phyloP scores from a whole-genome alignment of 2,888 invertebrate species.

The Drosophila yooni region DNA sequence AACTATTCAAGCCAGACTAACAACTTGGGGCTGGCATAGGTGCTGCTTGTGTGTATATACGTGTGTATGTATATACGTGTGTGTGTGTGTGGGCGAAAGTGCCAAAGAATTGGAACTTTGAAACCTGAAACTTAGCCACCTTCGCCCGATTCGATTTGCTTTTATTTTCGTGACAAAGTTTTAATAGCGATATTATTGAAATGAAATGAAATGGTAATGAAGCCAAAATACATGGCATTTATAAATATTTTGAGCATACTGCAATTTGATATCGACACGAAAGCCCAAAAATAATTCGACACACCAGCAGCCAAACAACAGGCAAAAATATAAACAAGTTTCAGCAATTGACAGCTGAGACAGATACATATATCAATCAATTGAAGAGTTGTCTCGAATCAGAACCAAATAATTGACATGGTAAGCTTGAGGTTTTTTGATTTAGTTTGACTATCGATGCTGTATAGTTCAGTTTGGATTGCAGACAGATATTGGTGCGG shows the following conservation, averaged over 20 bases:
- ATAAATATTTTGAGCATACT: constrained; percentile 52
- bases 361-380: constrained; percentile 24
- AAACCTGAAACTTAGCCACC: constrained; percentile 49
- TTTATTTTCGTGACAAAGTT: constrained; percentile 79
- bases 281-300: constrained; percentile 47
- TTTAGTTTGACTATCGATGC: background rate
- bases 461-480: constrained; percentile 1
- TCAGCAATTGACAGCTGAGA: constrained; percentile 13
- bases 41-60: background rate
- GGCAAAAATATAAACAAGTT: constrained; percentile 35
- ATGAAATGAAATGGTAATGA: constrained; percentile 78
- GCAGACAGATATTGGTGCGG: constrained; percentile 56
- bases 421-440: constrained; percentile 48
- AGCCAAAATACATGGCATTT: constrained; percentile 65
- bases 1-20: constrained; percentile 44
- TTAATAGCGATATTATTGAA: constrained; percentile 80
- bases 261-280: constrained; percentile 60
- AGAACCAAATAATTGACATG: constrained; percentile 46
- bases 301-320: constrained; percentile 31
- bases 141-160: constrained; percentile 46
- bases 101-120: constrained; percentile 53
- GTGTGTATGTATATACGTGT: constrained; percentile 1
- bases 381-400: background rate
- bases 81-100: constrained; percentile 32
- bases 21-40: background rate